Conservation (phyloP, 2,888 invertebrate species). For the Lasioglossum vierecki region DNA sequence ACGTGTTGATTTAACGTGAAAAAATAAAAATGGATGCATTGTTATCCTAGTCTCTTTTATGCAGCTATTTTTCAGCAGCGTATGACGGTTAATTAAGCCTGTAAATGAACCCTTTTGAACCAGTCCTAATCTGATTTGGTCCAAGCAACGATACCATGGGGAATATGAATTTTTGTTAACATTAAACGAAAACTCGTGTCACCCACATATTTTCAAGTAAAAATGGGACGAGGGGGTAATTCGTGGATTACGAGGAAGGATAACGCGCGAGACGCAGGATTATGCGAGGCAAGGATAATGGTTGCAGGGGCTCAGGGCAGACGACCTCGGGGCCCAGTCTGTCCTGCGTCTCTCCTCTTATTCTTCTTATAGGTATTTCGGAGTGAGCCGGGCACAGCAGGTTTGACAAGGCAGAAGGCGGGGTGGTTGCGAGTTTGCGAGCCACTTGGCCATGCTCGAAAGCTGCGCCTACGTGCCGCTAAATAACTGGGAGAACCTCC, state of each 20-base stretch:
- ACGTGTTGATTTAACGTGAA: no score
- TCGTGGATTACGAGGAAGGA: conserved; percentile 1
- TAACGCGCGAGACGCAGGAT: neutral
- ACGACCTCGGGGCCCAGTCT: conserved; percentile 52
- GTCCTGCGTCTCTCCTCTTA: conserved; percentile 53
- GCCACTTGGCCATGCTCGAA: conserved; percentile 43
- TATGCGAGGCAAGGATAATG: conserved; percentile 3
- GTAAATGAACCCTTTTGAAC: no score
- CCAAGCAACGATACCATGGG: no score
- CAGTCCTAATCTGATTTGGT: no score
- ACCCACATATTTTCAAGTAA: neutral
- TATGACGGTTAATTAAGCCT: no score
- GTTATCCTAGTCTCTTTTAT: no score
- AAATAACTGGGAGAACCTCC: conserved; percentile 30
- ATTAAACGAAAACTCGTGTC: no score
- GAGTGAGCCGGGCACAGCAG: conserved; percentile 65
- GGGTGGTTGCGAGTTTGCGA: conserved; percentile 50
- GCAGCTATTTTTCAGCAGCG: no score
- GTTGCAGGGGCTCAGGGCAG: conserved; percentile 31
- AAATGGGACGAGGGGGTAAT: neutral
- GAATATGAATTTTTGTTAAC: no score
- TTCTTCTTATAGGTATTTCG: conserved; percentile 64
- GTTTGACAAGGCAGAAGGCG: conserved; percentile 66
- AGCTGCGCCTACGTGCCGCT: conserved; percentile 15
- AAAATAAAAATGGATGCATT: no score